These are phyloP conservation scores for Tenthredo mesomela DNA, from an alignment of 2,888 invertebrate species.

Conservation along the genomic window DNA sequence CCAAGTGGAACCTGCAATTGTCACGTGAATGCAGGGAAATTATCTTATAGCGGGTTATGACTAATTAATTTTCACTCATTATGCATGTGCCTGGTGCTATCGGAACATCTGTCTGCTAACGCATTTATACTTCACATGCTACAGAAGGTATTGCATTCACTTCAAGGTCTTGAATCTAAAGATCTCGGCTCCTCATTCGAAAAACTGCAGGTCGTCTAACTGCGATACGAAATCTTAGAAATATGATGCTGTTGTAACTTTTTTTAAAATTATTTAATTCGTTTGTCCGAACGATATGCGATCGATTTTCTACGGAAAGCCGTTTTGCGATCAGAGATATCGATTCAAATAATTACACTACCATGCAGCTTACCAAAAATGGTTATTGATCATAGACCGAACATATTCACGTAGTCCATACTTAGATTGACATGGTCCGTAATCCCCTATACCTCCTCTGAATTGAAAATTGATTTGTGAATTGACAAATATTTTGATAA, in stretches of 20 bases:
- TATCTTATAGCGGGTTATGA: slow-evolving; percentile 7
- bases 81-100: not conserved
- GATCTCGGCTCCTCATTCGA: not conserved
- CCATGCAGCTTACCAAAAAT: not conserved
- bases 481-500: not conserved
- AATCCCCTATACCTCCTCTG: not conserved
- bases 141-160: not conserved
- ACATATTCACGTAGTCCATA: not conserved
- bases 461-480: not conserved
- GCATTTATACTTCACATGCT: not conserved
- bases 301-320: not conserved
- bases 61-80: not conserved
- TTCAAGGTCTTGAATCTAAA: not conserved
- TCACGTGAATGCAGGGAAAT: not conserved
- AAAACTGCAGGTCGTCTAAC: not conserved
- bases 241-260: not conserved
- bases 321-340: not conserved
- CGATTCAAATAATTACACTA: not conserved
- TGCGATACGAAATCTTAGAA: not conserved
- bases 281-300: not conserved
- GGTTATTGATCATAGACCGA: not conserved
- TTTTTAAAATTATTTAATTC: not conserved
- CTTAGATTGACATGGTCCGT: not conserved
- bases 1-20: not conserved
- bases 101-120: not conserved